Evolutionary conservation across 2,797 vertebrate species (phyloP), one percentile per base, ranked within the genome.

Genomic region (Eospalax fontanierii): DNA sequence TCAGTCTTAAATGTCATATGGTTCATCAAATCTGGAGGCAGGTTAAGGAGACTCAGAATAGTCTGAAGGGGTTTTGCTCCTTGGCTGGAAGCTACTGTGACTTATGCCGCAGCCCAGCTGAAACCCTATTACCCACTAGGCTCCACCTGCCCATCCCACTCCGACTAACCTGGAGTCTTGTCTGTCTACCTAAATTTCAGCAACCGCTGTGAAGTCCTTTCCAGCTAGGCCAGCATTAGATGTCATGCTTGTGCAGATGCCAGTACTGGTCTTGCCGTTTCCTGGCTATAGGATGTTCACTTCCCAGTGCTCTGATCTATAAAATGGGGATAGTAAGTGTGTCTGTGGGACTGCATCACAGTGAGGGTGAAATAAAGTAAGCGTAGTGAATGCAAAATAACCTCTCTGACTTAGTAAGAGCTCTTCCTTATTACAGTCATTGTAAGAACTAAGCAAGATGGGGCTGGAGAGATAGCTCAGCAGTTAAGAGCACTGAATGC

Each of bases 1-100:
- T 86, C 57, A 40, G 76, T 68, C 66, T 90, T 33, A 85, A 90
- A 83, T n/a, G 38, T 75, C 89, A 95, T 63, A 83, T 57, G 59
- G 33, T 30, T 35, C 75, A 75, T 12, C 65, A 28, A 63, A 75
- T 83, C 71, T 61, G 12, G 3, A 80, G 65, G 66, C 22, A 88
- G 46, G 35, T 66, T 82, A 87, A 73, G 70, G 75, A 61, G 16
- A 79, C 26, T 81, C 24, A 59, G 86, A 68, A 82, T 14, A 40
- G 43, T 73, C 57, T 59, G 35, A 71, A 0, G 0, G 18, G 15
- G 6, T 74, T 33, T 79, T 63, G 59, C 35, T 89, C 38, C 68
- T 50, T 65, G 43, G 80, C 18, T 75, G 14, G 76, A 22, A 78
- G 70, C 70, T 35, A 40, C 65, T 22, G 19, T 65, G 43, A 71